Conservation (phyloP, 2,888 invertebrate genomes). For the Myopa testacea region DNA sequence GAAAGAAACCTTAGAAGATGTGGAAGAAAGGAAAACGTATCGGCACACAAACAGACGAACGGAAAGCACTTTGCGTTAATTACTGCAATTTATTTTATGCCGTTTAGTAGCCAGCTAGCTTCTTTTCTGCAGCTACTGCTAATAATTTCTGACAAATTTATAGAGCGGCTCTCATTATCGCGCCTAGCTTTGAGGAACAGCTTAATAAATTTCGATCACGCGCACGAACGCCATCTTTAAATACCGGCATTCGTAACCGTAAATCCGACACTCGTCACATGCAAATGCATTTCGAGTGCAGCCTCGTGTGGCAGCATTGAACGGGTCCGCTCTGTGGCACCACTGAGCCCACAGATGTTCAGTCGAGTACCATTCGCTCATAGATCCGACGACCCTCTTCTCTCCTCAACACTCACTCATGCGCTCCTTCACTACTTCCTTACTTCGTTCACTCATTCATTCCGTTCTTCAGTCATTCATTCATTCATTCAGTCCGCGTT, state of each 20-base stretch:
- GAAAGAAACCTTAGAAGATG: neutral
- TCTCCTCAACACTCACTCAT: neutral
- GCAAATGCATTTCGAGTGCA: constrained; percentile 38
- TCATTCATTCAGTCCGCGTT: neutral
- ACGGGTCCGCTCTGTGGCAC: neutral
- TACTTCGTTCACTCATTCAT: neutral
- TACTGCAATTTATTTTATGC: constrained; percentile 5
- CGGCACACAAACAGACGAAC: neutral
- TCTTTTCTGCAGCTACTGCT: constrained; percentile 34
- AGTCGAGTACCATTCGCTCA: neutral
- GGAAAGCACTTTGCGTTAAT: constrained; percentile 6
- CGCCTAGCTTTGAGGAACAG: neutral
- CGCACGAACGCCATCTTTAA: constrained; percentile 26
- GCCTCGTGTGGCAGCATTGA: constrained; percentile 14
- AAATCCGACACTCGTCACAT: constrained; percentile 31
- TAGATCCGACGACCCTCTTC: neutral
- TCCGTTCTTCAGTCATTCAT: neutral
- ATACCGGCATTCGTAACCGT: constrained; percentile 34
- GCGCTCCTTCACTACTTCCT: neutral
- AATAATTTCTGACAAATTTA: constrained; percentile 66
- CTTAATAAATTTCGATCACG: constrained; percentile 29
- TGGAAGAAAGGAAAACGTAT: neutral
- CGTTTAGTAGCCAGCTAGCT: constrained; percentile 18
- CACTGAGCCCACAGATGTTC: neutral
- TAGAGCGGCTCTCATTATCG: constrained; percentile 60